phyloP scores from a whole-genome alignment of 2,888 invertebrate genomes.

The Sarcophaga variegata region DNA sequence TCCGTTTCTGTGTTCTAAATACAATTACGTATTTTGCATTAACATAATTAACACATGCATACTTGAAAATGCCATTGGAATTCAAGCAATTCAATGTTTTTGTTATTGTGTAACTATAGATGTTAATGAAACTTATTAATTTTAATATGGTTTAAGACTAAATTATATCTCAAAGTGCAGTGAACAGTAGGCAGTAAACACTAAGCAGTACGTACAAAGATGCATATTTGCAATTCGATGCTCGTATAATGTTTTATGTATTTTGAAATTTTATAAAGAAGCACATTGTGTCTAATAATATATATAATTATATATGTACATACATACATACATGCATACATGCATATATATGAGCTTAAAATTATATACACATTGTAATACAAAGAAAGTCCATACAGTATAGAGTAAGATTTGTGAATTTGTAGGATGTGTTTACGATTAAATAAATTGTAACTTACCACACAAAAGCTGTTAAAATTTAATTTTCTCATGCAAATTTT shows the following conservation, averaged over 20 bases:
- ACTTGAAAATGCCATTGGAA: constrained; percentile 8
- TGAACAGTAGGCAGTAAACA: not conserved
- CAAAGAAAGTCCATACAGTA: not conserved
- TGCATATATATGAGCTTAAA: not conserved
- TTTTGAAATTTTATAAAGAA: too few species aligned
- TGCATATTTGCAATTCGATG: not conserved
- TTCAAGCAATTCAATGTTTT: not conserved
- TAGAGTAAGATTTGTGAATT: not conserved
- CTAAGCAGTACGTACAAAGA: not conserved
- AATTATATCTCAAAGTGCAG: not conserved
- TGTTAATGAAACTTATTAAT: constrained; percentile 36
- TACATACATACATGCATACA: not conserved
- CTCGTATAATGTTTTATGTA: not conserved
- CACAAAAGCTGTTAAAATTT: constrained; percentile 59
- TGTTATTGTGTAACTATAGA: not conserved
- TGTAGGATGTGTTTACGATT: constrained; percentile 1
- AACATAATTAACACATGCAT: constrained; percentile 55
- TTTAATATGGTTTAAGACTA: constrained; percentile 28
- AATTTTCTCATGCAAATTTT: constrained; percentile 50
- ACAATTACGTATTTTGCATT: constrained; percentile 47
- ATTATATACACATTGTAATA: not conserved
- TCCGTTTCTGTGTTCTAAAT: constrained; percentile 31
- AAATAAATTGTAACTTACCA: constrained; percentile 31
- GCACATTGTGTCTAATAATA: too few species aligned
- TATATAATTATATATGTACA: not conserved